Evolutionary conservation across 2,888 invertebrate species (phyloP).

Genomic region (Maniola hyperantus): DNA sequence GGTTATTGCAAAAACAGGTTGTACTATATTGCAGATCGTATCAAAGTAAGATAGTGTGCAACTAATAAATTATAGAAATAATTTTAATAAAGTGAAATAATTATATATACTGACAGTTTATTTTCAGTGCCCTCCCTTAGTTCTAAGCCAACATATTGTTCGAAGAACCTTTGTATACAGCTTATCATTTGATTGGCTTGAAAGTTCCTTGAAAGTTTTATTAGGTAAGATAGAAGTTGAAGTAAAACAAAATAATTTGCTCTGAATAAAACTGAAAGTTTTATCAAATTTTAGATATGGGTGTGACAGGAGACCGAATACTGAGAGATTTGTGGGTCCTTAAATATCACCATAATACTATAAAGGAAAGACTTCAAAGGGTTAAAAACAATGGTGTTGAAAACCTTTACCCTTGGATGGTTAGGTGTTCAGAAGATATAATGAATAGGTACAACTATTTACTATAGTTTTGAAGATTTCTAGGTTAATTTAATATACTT

Average conservation of each 20-base stretch:
- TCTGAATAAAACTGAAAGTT: slow-evolving; percentile 5
- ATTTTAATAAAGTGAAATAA: background rate
- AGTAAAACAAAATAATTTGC: background rate
- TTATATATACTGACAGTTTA: slow-evolving; percentile 28
- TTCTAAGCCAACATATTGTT: slow-evolving; percentile 71
- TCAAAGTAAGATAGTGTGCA: slow-evolving; percentile 58
- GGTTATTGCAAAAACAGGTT: slow-evolving; percentile 78
- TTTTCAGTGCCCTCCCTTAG: slow-evolving; percentile 65
- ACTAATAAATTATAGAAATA: slow-evolving; percentile 6
- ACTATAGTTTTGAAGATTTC: slow-evolving; percentile 5
- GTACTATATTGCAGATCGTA: slow-evolving; percentile 79
- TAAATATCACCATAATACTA: slow-evolving; percentile 81
- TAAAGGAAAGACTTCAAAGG: slow-evolving; percentile 75
- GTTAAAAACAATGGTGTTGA: slow-evolving; percentile 75
- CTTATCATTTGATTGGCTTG: slow-evolving; percentile 80
- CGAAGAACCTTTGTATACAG: slow-evolving; percentile 80
- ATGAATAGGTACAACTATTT: slow-evolving; percentile 73
- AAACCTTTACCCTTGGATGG: slow-evolving; percentile 85
- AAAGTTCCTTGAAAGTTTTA: slow-evolving; percentile 77
- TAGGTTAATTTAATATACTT: background rate
- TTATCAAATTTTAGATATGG: slow-evolving; percentile 63
- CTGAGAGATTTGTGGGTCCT: slow-evolving; percentile 85
- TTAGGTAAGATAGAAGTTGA: slow-evolving; percentile 57
- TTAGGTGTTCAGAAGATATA: slow-evolving; percentile 82
- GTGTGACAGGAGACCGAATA: slow-evolving; percentile 79